Base-by-base conservation (phyloP, 1,140 invertebrate genomes). In the Monochamus saltuarius region DNA sequence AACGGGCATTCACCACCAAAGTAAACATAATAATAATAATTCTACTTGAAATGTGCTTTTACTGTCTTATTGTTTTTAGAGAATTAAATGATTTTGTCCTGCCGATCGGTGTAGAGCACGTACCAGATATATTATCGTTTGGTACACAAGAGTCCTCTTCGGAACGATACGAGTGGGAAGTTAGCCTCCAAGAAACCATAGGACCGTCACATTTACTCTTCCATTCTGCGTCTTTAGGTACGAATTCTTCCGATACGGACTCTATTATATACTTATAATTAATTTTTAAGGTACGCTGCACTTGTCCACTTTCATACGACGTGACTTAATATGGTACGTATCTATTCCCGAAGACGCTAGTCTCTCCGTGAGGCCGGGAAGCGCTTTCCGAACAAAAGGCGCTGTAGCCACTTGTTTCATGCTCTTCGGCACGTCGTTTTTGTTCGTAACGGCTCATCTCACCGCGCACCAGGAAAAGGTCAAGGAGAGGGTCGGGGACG, bases 321-420 rank as follows among this genome's bases (percentile, higher is more conserved):
- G 94, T 61, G 94, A 97, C 77, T 82, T 98, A 2, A 92, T 97
- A 64, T 97, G 94, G 94, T 97, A 92, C 72, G 94, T 91, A 75
- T 96, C 86, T 70, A 83, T 91, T n/a, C 86, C 91, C 0, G 93
- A 97, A 80, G 91, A 94, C 65, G 87, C 87, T 11, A 87, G 84
- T 66, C 83, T 94, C 57, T 92, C 91, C 8, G 91, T 94, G n/a
- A 81, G 94, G 66, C 89, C 92, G 0, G 91, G 88, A 0, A 91
- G 88, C 42, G 89, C 90, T 0, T 92, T 96, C 71, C 85, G 91
- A 57, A 97, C 94, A 0, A 97, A 98, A 80, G 95, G 94, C 6
- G 94, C 92, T 10, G 86, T 97, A 13, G 93, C 89, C 0, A 87
- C 95, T 66, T 89, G 88, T 8, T 91, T 98, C 69, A 89, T 89